phyloP scores from a whole-genome alignment of 1,140 invertebrate genomes.

The Drosophila littoralis region DNA sequence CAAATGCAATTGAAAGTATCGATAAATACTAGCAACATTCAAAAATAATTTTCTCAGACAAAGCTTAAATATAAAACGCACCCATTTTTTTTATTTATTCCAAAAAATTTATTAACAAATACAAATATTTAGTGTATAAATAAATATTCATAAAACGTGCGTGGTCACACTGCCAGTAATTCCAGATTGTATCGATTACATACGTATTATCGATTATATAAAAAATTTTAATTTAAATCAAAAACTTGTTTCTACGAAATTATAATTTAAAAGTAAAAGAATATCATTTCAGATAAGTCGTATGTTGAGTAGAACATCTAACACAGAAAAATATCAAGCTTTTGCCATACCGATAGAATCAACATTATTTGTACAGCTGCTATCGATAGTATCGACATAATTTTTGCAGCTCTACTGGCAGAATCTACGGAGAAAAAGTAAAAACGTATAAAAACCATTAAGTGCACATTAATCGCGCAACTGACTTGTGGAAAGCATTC shows the following conservation, averaged over 20 bases:
- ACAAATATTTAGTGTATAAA: not conserved
- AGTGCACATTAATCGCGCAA: constrained; percentile 14
- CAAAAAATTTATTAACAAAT: not conserved
- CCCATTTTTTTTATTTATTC: not conserved
- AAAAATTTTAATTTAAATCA: not conserved
- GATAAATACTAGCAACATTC: not conserved
- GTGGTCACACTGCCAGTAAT: constrained; percentile 5
- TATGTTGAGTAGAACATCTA: no score
- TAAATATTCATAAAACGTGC: not conserved
- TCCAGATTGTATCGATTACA: constrained; percentile 7
- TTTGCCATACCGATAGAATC: not conserved
- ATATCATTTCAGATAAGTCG: no score
- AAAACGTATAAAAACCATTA: constrained; percentile 38
- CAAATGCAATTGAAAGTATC: constrained; percentile 3
- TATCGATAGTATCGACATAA: constrained; percentile 29
- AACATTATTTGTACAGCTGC: not conserved
- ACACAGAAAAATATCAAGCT: not conserved
- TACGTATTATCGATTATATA: not conserved
- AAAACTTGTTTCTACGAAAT: not conserved
- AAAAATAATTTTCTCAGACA: not conserved
- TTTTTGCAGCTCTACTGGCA: constrained; percentile 30
- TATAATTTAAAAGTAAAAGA: no score
- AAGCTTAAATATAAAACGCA: not conserved
- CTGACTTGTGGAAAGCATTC: constrained; percentile 37
- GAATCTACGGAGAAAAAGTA: constrained; percentile 32